Conservation (phyloP, 1,140 invertebrate species). For the Papilio helenus region DNA sequence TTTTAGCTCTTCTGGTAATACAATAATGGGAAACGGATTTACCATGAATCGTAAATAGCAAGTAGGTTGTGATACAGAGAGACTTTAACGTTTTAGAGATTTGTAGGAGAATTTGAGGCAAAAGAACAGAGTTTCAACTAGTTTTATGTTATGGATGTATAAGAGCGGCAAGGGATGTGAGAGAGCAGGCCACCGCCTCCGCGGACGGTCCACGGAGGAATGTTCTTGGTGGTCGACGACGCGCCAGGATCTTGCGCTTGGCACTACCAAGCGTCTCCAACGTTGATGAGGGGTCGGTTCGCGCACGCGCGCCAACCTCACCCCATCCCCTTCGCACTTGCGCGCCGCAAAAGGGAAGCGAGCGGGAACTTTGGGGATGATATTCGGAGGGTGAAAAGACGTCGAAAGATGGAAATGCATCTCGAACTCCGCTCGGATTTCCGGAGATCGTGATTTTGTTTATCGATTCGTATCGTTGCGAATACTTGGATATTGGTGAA, state of each 20-base stretch:
- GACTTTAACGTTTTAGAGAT: background rate
- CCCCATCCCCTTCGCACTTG: conserved; percentile 60
- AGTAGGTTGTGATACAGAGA: background rate
- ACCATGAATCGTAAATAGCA: background rate
- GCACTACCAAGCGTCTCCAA: conserved; percentile 71
- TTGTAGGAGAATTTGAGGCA: conserved; percentile 33
- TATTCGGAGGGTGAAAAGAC: conserved; percentile 80
- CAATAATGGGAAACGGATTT: conserved; percentile 7
- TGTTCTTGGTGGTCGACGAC: conserved; percentile 68
- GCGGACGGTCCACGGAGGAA: conserved; percentile 78
- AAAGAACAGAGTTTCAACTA: conserved; percentile 44
- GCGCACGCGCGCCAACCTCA: conserved; percentile 66
- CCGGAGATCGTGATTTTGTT: conserved; percentile 79
- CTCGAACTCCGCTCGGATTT: conserved; percentile 78
- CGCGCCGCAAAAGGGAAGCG: conserved; percentile 49
- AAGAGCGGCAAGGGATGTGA: conserved; percentile 61
- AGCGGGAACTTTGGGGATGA: conserved; percentile 66
- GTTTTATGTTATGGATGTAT: conserved; percentile 48
- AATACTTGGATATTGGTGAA: conserved; percentile 51
- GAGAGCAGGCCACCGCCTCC: conserved; percentile 77
- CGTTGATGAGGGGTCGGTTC: conserved; percentile 70
- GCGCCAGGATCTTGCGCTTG: conserved; percentile 70
- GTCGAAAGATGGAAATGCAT: conserved; percentile 81
- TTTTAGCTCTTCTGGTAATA: conserved; percentile 45
- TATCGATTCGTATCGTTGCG: conserved; percentile 76